These are phyloP conservation scores for Marmota flaviventris DNA, from an alignment of 2,113 vertebrate species.

Conservation along the genomic window DNA sequence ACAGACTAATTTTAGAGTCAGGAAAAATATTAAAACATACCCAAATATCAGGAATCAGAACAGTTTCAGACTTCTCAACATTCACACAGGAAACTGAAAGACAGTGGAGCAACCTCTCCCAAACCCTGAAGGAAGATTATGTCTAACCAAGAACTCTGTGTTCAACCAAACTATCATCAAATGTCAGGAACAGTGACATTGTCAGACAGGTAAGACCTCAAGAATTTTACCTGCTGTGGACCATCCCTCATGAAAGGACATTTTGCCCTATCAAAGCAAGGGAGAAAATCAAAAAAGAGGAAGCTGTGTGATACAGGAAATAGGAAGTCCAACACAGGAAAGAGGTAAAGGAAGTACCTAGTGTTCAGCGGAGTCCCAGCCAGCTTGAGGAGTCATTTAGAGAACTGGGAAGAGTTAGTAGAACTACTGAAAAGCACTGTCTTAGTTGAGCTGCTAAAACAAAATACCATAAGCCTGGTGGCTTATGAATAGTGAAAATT, in stretches of 20 bases:
- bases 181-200: not conserved
- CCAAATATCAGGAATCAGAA: not conserved
- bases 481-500: not conserved
- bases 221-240: not conserved
- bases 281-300: not conserved
- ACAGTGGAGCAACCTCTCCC: not conserved
- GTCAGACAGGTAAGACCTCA: not conserved
- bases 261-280: not conserved
- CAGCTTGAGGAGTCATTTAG: not conserved
- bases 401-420: not conserved
- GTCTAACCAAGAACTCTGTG: not conserved
- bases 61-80: not conserved
- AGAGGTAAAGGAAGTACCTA: not conserved
- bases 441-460: not conserved
- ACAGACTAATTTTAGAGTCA: not conserved
- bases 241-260: not conserved
- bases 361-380: not conserved
- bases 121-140: not conserved
- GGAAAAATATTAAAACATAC: not conserved
- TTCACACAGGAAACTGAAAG: not conserved
- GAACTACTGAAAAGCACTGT: constrained; percentile 2
- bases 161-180: not conserved
- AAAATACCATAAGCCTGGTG: not conserved
- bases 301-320: not conserved
- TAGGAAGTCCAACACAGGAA: not conserved